Base-by-base conservation (phyloP, 2,888 invertebrate species). In the Coecobrya sp. region DNA sequence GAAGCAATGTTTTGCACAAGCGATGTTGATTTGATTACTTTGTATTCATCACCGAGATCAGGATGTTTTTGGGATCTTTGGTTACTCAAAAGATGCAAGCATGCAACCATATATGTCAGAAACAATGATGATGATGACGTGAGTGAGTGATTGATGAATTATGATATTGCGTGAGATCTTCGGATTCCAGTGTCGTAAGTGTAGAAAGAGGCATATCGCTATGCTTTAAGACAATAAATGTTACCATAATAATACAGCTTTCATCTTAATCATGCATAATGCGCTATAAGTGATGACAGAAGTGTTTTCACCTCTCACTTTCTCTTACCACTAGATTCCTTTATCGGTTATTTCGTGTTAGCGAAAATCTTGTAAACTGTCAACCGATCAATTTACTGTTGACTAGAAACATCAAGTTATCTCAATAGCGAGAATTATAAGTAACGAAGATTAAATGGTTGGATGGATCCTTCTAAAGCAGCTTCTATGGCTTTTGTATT, bases 121-220 rank as follows among this genome's bases (percentile, higher is more conserved):
- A 55, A 55, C 49, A 49, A 49, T 62, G 25, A 62, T 30, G 68
- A 68, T 27, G 30, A 68, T 68, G 68, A 30, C n/a, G n/a, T 30
- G 68, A 36, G 36, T n/a, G 73, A 73, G 73, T 36, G 73, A 73
- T 42, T 73, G 73, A 73, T 73, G 73, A 73, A 73, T 73, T 45
- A 73, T 45, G 68, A 30, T 68, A 42, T 16, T 30, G 19, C 59
- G 19, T 59, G n/a, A 13, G 5, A n/a, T 55, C 55, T 55, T 55
- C 1, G 7, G n/a, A 55, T 55, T 1, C 1, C 19, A 55, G 55
- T 27, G 30, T 16, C 0, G 30, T 27, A 30, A 68, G 30, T 10
- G 68, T 30, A 5, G 25, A 11, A 11, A 3, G 30, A 30, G 30
- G 16, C 10, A 68, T 25, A 65, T 7, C 0, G 27, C 36, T 55